phyloP scores from a whole-genome alignment of 2,113 vertebrate genomes.

The Taxidea taxus region DNA sequence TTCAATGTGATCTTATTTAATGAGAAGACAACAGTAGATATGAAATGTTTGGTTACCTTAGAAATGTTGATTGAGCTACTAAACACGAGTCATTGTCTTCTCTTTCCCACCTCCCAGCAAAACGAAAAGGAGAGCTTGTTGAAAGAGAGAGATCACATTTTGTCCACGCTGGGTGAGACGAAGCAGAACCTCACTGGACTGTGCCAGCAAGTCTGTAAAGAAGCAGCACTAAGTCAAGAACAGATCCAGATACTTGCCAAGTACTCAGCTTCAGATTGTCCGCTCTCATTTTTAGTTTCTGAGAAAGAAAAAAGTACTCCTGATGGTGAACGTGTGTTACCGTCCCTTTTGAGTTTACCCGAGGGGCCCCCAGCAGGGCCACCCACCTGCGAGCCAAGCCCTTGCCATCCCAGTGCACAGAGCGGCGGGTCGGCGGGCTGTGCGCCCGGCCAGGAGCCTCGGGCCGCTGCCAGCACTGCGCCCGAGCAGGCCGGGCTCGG shows the following conservation, averaged over 20 bases:
- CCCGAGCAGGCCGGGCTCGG: not conserved
- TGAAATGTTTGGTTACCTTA: not conserved
- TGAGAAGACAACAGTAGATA: not conserved
- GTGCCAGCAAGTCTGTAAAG: slow-evolving; percentile 89
- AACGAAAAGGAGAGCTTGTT: slow-evolving; percentile 91
- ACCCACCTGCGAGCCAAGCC: slow-evolving; percentile 63
- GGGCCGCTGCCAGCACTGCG: not conserved
- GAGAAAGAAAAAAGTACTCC: slow-evolving; percentile 79
- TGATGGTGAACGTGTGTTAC: slow-evolving; percentile 56
- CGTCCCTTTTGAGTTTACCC: slow-evolving; percentile 49
- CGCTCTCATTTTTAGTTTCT: slow-evolving; percentile 86
- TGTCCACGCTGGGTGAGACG: slow-evolving; percentile 90
- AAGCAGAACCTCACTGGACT: slow-evolving; percentile 92
- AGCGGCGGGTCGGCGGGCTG: not conserved
- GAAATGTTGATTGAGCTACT: not conserved
- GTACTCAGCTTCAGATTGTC: slow-evolving; percentile 88
- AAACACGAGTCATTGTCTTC: not conserved
- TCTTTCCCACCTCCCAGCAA: slow-evolving; percentile 82
- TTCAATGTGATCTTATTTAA: not conserved
- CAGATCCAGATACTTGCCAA: slow-evolving; percentile 91
- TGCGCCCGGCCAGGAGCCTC: not conserved
- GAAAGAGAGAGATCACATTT: slow-evolving; percentile 90
- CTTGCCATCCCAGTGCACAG: slow-evolving; percentile 39
- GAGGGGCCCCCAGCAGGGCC: slow-evolving; percentile 72
- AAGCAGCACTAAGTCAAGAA: slow-evolving; percentile 87